Percentiles rank a stretch among this genome's conserved stretches.
Evolutionary conservation across 2,113 vertebrate species (phyloP).

Genomic region (Cyprinodon variegatus): DNA sequence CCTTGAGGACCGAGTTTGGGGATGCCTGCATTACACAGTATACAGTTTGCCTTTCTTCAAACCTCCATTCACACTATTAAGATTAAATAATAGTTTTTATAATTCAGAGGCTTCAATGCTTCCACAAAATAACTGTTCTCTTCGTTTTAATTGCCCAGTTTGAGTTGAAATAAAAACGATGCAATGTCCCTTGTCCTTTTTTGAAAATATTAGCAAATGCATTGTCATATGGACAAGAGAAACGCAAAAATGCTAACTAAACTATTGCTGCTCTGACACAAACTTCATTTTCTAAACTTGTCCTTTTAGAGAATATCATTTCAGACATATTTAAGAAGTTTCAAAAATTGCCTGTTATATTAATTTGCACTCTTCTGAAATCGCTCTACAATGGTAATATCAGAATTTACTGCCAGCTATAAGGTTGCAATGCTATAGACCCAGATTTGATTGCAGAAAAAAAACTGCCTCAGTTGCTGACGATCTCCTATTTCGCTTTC

Average conservation of each 20-base stretch:
- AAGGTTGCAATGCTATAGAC: background rate
- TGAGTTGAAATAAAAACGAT: background rate
- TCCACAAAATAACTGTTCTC: background rate
- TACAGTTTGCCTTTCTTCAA: constrained; percentile 1
- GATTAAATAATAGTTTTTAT: background rate
- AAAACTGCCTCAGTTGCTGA: background rate
- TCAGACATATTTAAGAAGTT: background rate
- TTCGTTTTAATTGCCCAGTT: background rate
- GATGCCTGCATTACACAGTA: too few species aligned
- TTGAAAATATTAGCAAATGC: too few species aligned
- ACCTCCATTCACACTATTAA: background rate
- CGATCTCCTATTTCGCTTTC: background rate
- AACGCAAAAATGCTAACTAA: too few species aligned
- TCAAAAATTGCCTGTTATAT: background rate
- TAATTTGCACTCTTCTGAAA: background rate
- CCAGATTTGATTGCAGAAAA: background rate
- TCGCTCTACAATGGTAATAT: too few species aligned
- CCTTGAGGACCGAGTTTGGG: too few species aligned
- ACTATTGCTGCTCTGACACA: too few species aligned
- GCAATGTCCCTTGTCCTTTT: too few species aligned
- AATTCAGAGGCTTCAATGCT: background rate
- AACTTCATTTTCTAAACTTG: background rate
- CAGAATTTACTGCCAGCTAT: background rate
- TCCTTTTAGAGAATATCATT: background rate
- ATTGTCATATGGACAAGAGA: too few species aligned